Evolutionary conservation across 2,113 vertebrate species (phyloP), one percentile per base, ranked within the genome.

Genomic region (Phodopus roborovskii): DNA sequence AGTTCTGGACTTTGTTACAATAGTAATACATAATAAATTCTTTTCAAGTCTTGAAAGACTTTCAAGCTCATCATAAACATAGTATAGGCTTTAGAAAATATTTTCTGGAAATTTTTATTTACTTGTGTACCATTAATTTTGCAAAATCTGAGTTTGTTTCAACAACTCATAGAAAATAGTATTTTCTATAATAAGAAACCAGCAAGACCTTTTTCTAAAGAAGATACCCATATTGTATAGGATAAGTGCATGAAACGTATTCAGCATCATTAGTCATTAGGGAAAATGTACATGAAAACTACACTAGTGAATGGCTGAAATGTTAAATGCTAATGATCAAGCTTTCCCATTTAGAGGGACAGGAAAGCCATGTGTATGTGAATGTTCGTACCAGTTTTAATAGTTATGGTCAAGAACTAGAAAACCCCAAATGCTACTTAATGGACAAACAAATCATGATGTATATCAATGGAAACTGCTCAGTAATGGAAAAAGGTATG

Each of bases 71-170:
- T 70, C 58, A 83, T 28, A 66, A 70, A 56, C 58, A 96, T 73
- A 93, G 58, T 79, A 64, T 50, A 73, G 50, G 42, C 75, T 96
- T 97, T 91, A 66, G 60, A 78, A 90, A 96, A 85, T 92, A 83
- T 90, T 60, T 45, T 88, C 7, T 90, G 22, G 56, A 24, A 42
- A 53, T 91, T 90, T 92, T 81, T 82, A 39, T 64, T 39, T 45
- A 56, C 42, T 81, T 64, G 48, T 42, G 6, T 85, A 77, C 26
- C 26, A 17, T 78, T 28, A 94, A 70, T 93, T 93, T 26, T 20
- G 17, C 82, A 70, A 93, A 81, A 68, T 81, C 74, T 88, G 9
- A 64, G 42, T 88, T 95, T 62, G 7, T 90, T 96, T 88, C 6
- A 20, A 66, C 33, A 17, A 53, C 13, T 71, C 16, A 33, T 79